Base-by-base conservation (phyloP, 2,797 vertebrate species). In the Enteromius afrohamiltoni region DNA sequence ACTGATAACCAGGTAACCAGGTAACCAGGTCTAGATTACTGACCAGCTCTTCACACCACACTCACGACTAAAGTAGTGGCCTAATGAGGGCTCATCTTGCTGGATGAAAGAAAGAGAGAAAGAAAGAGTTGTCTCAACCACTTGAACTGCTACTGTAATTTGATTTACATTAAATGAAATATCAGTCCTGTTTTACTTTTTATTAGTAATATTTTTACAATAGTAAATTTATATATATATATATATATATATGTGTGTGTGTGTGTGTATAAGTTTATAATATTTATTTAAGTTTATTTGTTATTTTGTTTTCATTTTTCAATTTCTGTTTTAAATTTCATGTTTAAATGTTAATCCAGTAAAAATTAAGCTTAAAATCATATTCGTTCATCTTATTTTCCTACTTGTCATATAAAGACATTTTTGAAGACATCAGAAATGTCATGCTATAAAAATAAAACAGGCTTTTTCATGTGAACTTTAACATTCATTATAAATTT, bases 1-100 rank as follows among this genome's bases (percentile, higher is more conserved):
- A 49, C 6, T 67, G 64, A 80, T 19, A 47, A 62, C 42, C 31
- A 6, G 26, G 10, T 19, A 47, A 62, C 42, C 31, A 6, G 26
- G 10, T 47, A 82, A 55, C 84, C 78, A 84, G 85, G 69, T 79
- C 60, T 83, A 77, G 64, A 84, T 64, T 53, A 80, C 49, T 62
- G 8, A 80, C 11, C 26, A 29, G 64, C 21, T 14, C 13, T 65
- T 58, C 16, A 70, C 13, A 14, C 17, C 8, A n/a, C 49, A 53
- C 19, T 37, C 6, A 19, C 40, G 14, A 49, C 10, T 62, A 26
- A 62, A 78, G 40, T 29, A 23, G 4, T 17, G 4, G 14, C 10
- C 23, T 31, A 31, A 42, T 7, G 16, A 49, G 55, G n/a, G 55
- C 8, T 58, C 4, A 60, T 78, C 21, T 21, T n/a, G 5, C n/a